Conservation (phyloP, 2,797 vertebrate species). For the Eospalax fontanierii region DNA sequence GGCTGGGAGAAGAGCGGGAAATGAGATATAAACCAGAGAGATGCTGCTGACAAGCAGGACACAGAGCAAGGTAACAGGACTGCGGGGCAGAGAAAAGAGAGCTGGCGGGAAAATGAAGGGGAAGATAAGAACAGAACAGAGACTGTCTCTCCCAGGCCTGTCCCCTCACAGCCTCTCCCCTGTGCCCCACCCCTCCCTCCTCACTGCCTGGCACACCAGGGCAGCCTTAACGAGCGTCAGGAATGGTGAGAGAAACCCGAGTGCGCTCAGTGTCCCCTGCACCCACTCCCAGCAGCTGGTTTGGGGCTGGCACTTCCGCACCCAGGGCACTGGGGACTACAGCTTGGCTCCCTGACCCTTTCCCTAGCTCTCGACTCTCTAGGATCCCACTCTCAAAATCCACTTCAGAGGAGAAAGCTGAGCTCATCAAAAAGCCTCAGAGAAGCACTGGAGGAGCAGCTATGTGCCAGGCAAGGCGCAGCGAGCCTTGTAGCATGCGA, state of each 20-base stretch:
- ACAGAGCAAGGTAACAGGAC: neutral
- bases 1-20: neutral
- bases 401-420: neutral
- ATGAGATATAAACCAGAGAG: neutral
- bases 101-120: neutral
- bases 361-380: neutral
- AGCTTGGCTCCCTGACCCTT: slow-evolving; percentile 49
- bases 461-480: neutral
- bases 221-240: slow-evolving; percentile 80
- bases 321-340: neutral
- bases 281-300: slow-evolving; percentile 77
- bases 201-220: slow-evolving; percentile 71
- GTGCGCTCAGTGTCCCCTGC: slow-evolving; percentile 60
- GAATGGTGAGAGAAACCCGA: slow-evolving; percentile 85
- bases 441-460: neutral
- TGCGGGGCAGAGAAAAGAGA: neutral
- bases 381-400: neutral
- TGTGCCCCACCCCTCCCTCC: neutral
- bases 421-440: slow-evolving; percentile 29
- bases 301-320: slow-evolving; percentile 60
- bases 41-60: neutral
- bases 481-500: neutral
- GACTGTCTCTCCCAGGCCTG: neutral
- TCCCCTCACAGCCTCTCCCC: slow-evolving; percentile 3
- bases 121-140: neutral